Evolutionary conservation across 2,113 vertebrate genomes (phyloP).

Genomic region (Oncorhynchus masou): DNA sequence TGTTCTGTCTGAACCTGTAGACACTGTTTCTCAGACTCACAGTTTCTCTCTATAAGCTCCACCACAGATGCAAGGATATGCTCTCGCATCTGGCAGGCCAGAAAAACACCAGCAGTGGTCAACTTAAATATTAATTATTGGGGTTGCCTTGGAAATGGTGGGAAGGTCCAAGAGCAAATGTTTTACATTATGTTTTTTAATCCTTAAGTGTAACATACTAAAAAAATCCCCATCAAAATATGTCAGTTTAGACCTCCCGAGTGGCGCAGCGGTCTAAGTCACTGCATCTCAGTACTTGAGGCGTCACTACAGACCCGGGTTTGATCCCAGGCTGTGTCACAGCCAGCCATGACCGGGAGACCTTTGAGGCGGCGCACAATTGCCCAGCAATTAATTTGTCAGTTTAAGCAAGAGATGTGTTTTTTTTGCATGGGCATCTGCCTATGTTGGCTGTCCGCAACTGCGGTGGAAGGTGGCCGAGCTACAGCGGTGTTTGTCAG

Average conservation of each 20-base stretch:
- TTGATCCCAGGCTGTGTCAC: too few relatives aligned
- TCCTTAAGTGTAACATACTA: neutral
- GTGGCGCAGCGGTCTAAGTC: too few relatives aligned
- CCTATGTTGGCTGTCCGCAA: too few relatives aligned
- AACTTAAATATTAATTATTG: neutral
- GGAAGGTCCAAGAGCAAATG: neutral
- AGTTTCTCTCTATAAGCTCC: constrained; percentile 7
- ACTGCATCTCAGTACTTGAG: too few relatives aligned
- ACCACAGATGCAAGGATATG: neutral
- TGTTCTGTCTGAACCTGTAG: constrained; percentile 6
- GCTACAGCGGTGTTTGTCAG: too few relatives aligned
- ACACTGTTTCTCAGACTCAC: constrained; percentile 20
- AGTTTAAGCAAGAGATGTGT: too few relatives aligned
- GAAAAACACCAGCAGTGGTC: neutral
- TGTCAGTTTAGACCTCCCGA: neutral
- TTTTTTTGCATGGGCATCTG: too few relatives aligned
- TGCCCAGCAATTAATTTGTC: too few relatives aligned
- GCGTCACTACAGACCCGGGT: too few relatives aligned
- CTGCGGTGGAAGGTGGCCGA: too few relatives aligned
- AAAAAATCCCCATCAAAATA: neutral
- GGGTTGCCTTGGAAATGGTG: neutral
- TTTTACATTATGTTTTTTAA: neutral
- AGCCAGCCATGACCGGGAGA: too few relatives aligned
- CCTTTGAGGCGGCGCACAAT: too few relatives aligned
- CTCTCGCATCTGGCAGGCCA: neutral